Conservation (phyloP, 2,888 invertebrate genomes). For the Amphipoea oculea region DNA sequence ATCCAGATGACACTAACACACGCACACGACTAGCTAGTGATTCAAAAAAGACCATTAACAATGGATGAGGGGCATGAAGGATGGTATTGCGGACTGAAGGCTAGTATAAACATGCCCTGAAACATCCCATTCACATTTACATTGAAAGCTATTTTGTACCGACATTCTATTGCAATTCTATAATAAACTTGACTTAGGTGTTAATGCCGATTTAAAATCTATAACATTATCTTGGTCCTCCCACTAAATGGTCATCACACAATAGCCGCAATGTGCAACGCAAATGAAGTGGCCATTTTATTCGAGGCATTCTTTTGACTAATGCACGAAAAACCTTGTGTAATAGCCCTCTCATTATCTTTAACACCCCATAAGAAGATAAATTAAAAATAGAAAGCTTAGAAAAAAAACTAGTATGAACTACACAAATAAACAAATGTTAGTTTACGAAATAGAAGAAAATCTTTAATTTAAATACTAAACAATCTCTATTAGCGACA, state of each 20-base stretch:
- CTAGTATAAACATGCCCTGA: slow-evolving; percentile 76
- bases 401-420: neutral
- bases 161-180: slow-evolving; percentile 57
- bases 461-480: neutral
- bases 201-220: neutral
- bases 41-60: slow-evolving; percentile 85
- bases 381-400: neutral
- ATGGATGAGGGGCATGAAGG: slow-evolving; percentile 77
- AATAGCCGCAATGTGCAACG: neutral
- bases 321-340: slow-evolving; percentile 1
- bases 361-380: neutral
- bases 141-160: slow-evolving; percentile 71
- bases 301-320: neutral
- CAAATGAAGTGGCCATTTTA: neutral
- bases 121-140: slow-evolving; percentile 71
- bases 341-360: neutral
- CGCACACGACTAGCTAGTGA: slow-evolving; percentile 83
- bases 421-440: neutral
- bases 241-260: neutral
- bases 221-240: neutral
- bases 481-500: slow-evolving; percentile 1
- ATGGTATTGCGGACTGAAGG: slow-evolving; percentile 68
- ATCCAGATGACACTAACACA: slow-evolving; percentile 80
- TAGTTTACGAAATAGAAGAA: neutral
- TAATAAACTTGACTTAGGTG: neutral